Conservation (phyloP, 2,113 vertebrate genomes). For the Thalassarche chlororhynchos region DNA sequence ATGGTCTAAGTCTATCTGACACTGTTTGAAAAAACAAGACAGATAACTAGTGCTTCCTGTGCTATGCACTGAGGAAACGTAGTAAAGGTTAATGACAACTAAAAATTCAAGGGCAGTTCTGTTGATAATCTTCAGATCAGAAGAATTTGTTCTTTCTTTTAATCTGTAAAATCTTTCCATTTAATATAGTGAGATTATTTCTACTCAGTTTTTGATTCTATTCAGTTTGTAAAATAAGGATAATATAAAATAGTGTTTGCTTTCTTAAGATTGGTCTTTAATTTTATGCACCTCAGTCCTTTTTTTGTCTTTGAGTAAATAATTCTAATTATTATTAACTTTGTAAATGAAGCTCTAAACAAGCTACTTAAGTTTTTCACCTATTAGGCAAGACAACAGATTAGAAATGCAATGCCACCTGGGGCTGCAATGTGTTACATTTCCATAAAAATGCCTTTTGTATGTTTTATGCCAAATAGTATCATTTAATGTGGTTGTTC, state of each 20-base stretch:
- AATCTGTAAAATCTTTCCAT: background rate
- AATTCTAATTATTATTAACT: slow-evolving; percentile 49
- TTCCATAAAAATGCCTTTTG: slow-evolving; percentile 51
- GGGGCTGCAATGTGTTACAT: background rate
- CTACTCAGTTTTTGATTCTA: background rate
- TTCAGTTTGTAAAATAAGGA: background rate
- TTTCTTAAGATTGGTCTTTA: background rate
- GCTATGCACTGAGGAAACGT: background rate
- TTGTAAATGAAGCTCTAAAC: slow-evolving; percentile 54
- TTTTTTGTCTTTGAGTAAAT: background rate
- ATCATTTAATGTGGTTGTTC: slow-evolving; percentile 39
- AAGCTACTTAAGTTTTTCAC: slow-evolving; percentile 49
- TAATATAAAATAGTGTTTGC: background rate
- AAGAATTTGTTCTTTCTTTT: background rate
- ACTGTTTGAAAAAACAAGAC: background rate
- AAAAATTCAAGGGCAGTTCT: background rate
- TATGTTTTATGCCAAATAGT: slow-evolving; percentile 47
- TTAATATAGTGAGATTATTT: background rate
- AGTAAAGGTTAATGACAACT: background rate
- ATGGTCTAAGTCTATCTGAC: background rate
- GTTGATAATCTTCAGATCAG: background rate
- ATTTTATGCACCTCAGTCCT: background rate
- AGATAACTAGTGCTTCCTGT: background rate
- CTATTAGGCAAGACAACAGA: slow-evolving; percentile 34
- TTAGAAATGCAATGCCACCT: slow-evolving; percentile 32